Evolutionary conservation across 2,113 vertebrate genomes (phyloP), one percentile per base, ranked within the genome.

Genomic region (Sceloporus undulatus): DNA sequence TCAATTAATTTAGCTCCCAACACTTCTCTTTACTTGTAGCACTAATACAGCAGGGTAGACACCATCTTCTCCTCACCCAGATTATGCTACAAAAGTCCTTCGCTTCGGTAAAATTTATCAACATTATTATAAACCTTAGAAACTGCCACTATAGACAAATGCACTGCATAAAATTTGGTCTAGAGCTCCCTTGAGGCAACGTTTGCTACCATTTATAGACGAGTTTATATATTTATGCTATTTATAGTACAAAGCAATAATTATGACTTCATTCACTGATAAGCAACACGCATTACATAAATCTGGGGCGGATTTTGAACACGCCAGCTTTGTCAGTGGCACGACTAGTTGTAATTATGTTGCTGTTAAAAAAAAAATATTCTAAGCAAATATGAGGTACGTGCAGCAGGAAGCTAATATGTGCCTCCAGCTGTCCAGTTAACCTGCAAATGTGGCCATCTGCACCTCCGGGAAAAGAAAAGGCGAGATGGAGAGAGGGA

Each of bases 401-500:
- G n/a, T n/a, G 97, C 99, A 98, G 98, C 98, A 97, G 98, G 99
- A 98, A 96, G 98, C 98, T 99, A 99, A 99, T 99, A 99, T 98
- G 98, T 97, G 96, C 97, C 98, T 99, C 99, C 99, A 99, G 99
- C 98, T 99, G 98, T 98, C 98, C 98, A 98, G 98, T 99, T 99
- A 99, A 99, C 99, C 98, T 99, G 98, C 98, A 98, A 98, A 99
- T 98, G 97, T 98, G 98, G 97, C 98, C 98, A 99, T 98, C 98
- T 99, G 99, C 98, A 99, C 98, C 98, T 98, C 97, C 95, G 97
- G 98, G 98, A 88, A 94, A 96, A 94, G 94, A 95, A 95, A 97
- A 96, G 95, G 93, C 95, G 93, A 96, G 94, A 94, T 92, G 94
- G 92, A 92, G 93, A 93, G 93, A 93, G 92, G 95, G 93, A 93